phyloP scores from a whole-genome alignment of 2,797 vertebrate genomes.

The Cichlasoma orientale region DNA sequence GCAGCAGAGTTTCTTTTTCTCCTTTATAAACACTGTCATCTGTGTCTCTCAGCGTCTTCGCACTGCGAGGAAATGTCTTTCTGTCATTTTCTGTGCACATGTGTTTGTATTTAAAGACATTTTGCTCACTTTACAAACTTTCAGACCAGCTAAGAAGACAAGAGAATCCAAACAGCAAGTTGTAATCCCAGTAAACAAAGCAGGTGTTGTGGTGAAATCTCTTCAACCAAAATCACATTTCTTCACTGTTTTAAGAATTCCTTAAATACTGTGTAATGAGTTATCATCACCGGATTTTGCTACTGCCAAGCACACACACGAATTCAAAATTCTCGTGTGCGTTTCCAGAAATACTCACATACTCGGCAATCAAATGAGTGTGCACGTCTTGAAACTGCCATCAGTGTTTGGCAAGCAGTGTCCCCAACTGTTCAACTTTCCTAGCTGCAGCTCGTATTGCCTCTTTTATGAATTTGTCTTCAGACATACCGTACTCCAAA shows the following conservation, averaged over 20 bases:
- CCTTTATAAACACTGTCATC: background rate
- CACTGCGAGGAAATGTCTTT: background rate
- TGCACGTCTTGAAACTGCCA: constrained; percentile 57
- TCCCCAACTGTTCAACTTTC: constrained; percentile 65
- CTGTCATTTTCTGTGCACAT: constrained; percentile 2
- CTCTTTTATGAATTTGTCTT: constrained; percentile 24
- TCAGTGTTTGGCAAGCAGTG: constrained; percentile 56
- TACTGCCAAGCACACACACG: constrained; percentile 35
- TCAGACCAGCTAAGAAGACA: constrained; percentile 34
- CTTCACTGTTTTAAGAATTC: constrained; percentile 37
- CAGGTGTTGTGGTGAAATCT: constrained; percentile 54
- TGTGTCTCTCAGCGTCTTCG: background rate
- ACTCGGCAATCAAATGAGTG: constrained; percentile 45
- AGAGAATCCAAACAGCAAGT: constrained; percentile 40
- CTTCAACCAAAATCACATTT: constrained; percentile 37
- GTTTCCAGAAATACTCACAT: constrained; percentile 53
- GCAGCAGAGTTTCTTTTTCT: background rate
- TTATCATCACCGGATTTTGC: constrained; percentile 26
- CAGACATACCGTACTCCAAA: constrained; percentile 17
- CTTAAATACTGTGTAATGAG: constrained; percentile 54
- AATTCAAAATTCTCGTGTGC: constrained; percentile 35
- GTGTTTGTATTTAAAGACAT: constrained; percentile 50
- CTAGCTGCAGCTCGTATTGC: constrained; percentile 18
- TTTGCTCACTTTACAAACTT: constrained; percentile 42
- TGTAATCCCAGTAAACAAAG: constrained; percentile 50